Percentiles rank a stretch among this genome's conserved stretches.
These are phyloP conservation scores for Gallinago nigripennis DNA, from an alignment of 2,797 vertebrate genomes.

Conservation along the genomic window DNA sequence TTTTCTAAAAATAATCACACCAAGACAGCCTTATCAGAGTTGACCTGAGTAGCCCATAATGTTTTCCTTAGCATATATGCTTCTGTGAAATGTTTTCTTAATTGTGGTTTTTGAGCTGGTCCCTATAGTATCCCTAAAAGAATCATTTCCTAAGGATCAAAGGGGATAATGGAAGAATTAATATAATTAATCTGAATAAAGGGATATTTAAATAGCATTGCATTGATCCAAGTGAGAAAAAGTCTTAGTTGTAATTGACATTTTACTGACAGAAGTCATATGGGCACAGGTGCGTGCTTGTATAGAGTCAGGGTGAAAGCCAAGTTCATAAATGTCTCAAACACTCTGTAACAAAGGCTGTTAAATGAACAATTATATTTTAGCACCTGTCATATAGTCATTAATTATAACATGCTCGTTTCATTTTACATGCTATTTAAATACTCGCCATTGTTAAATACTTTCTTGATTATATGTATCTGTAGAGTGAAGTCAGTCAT, in stretches of 20 bases:
- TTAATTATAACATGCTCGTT: neutral
- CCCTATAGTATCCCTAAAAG: neutral
- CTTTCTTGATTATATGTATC: neutral
- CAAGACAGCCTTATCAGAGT: neutral
- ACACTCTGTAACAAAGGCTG: neutral
- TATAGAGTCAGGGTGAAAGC: neutral
- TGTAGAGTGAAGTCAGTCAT: neutral
- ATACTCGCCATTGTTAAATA: neutral
- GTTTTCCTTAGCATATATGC: neutral
- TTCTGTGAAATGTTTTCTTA: neutral
- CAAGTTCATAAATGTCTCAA: neutral
- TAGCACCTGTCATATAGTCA: neutral
- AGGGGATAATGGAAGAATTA: neutral
- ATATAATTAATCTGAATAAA: neutral
- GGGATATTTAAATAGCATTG: neutral
- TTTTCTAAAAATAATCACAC: neutral
- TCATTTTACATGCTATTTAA: neutral
- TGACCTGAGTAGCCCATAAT: neutral
- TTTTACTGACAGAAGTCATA: neutral
- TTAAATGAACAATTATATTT: slow-evolving; percentile 7
- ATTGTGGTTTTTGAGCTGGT: neutral
- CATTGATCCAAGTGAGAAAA: neutral
- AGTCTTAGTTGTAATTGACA: neutral
- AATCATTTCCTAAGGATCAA: neutral
- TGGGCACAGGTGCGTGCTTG: neutral